Percentiles rank a stretch among this genome's conserved stretches.
These are phyloP conservation scores for Pseudopleuronectes americanus DNA, from an alignment of 2,797 vertebrate species.

Conservation along the genomic window DNA sequence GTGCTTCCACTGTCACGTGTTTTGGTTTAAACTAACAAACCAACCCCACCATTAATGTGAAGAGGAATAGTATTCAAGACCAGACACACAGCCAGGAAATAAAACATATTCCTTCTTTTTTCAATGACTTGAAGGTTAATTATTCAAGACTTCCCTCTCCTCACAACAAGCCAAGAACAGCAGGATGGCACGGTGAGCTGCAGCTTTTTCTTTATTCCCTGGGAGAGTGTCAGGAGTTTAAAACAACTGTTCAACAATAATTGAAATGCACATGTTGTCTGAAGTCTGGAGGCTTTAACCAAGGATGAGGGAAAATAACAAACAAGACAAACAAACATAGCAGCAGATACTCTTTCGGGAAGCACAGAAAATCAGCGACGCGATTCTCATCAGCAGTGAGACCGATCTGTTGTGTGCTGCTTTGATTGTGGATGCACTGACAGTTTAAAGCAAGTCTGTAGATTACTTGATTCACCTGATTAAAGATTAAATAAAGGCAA, in stretches of 20 bases:
- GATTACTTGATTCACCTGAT: slow-evolving; percentile 42
- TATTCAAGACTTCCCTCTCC: slow-evolving; percentile 74
- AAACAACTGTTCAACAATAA: slow-evolving; percentile 67
- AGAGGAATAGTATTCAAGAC: slow-evolving; percentile 28
- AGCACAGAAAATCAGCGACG: slow-evolving; percentile 43
- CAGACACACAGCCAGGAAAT: slow-evolving; percentile 42
- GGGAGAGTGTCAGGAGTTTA: slow-evolving; percentile 81
- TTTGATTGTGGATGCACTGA: slow-evolving; percentile 44
- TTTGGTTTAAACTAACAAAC: slow-evolving; percentile 2
- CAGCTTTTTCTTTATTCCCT: slow-evolving; percentile 76
- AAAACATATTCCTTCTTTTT: slow-evolving; percentile 57
- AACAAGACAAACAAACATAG: slow-evolving; percentile 49
- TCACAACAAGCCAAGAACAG: slow-evolving; percentile 66
- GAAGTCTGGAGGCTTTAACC: slow-evolving; percentile 58
- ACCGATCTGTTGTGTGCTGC: slow-evolving; percentile 50
- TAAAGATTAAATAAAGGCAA: slow-evolving; percentile 37
- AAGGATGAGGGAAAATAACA: slow-evolving; percentile 49
- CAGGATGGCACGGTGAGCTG: slow-evolving; percentile 49
- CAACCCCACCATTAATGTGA: slow-evolving; percentile 5
- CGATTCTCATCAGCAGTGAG: slow-evolving; percentile 57
- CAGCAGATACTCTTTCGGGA: slow-evolving; percentile 25
- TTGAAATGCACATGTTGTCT: slow-evolving; percentile 75
- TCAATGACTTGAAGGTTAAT: slow-evolving; percentile 74
- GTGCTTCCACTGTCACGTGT: background rate
- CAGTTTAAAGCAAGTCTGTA: slow-evolving; percentile 31